Evolutionary conservation across 2,888 invertebrate species (phyloP).

Genomic region (Abrostola triplasia): DNA sequence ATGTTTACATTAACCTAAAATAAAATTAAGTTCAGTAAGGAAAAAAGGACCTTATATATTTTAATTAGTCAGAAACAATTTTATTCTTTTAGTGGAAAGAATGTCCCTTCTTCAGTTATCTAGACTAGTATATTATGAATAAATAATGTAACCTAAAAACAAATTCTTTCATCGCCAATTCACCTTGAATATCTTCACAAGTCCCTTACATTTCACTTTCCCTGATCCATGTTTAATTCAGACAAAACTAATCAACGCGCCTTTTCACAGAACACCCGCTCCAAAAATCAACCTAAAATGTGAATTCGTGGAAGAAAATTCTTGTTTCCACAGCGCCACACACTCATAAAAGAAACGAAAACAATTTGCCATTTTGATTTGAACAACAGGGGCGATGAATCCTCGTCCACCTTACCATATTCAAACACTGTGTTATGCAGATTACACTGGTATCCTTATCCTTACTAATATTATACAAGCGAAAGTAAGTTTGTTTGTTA

Average conservation of each 20-base stretch:
- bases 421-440: slow-evolving; percentile 45
- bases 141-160: too few species aligned
- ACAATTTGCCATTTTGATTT: slow-evolving; percentile 49
- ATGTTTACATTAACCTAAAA: background rate
- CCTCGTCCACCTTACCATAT: slow-evolving; percentile 45
- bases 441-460: background rate
- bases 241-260: background rate
- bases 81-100: too few species aligned
- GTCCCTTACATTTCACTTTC: background rate
- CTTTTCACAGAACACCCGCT: background rate
- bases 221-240: background rate
- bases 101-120: too few species aligned
- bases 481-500: background rate
- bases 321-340: slow-evolving; percentile 10
- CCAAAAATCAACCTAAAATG: background rate
- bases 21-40: background rate
- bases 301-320: slow-evolving; percentile 13
- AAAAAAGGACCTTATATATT: too few species aligned
- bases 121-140: too few species aligned
- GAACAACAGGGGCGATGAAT: slow-evolving; percentile 45
- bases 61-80: too few species aligned
- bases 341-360: slow-evolving; percentile 15
- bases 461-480: background rate
- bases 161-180: too few species aligned
- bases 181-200: too few species aligned